These are phyloP conservation scores for Oryzias curvinotus DNA, from an alignment of 2,113 vertebrate species.

Conservation along the genomic window DNA sequence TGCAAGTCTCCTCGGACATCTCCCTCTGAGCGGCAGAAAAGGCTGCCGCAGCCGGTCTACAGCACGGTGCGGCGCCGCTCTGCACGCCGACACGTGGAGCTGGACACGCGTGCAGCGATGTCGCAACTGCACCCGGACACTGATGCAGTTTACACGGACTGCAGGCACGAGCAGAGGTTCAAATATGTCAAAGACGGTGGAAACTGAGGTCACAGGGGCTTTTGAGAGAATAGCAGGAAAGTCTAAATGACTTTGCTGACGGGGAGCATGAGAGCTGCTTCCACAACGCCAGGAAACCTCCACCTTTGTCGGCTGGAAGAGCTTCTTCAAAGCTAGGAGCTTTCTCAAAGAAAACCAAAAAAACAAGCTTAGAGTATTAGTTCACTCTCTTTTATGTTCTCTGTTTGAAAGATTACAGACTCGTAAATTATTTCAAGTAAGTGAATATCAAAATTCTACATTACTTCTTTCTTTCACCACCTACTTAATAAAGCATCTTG, in stretches of 20 bases:
- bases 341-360: no score
- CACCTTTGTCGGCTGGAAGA: no score
- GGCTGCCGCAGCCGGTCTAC: background rate
- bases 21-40: constrained; percentile 67
- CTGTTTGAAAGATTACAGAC: constrained; percentile 17
- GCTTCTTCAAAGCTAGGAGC: no score
- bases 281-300: no score
- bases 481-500: constrained; percentile 66
- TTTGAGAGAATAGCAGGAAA: no score
- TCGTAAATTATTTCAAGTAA: constrained; percentile 71
- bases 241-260: no score
- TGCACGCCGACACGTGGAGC: constrained; percentile 15
- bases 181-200: no score
- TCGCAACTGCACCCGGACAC: background rate
- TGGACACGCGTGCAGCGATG: background rate
- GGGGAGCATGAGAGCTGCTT: no score
- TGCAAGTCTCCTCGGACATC: constrained; percentile 85
- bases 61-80: background rate
- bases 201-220: no score
- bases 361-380: background rate
- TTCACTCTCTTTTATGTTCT: background rate
- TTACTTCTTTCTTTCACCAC: constrained; percentile 41
- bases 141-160: no score
- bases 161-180: no score
- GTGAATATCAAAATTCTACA: constrained; percentile 19